Conservation (phyloP, 1,140 invertebrate genomes). For the Drosophila virilis region DNA sequence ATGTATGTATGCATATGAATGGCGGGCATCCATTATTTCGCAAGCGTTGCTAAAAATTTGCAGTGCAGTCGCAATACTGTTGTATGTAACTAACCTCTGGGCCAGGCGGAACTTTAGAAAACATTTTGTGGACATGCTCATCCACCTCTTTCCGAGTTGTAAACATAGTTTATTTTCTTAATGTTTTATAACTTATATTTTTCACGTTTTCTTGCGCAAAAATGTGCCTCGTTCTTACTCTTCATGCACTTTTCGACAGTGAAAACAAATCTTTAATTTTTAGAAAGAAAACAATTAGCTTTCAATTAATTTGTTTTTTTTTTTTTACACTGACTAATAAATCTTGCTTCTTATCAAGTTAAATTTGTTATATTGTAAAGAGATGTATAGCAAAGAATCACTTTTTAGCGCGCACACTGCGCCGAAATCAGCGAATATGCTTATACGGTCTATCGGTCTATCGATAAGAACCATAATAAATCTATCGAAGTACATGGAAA, state of each 20-base stretch:
- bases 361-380: constrained; percentile 1
- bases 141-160: constrained; percentile 61
- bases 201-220: constrained; percentile 25
- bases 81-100: constrained; percentile 51
- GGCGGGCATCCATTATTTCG: constrained; percentile 65
- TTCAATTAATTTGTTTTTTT: neutral
- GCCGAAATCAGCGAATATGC: constrained; percentile 18
- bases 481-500: neutral
- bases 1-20: constrained; percentile 43
- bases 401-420: constrained; percentile 45
- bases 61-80: constrained; percentile 19
- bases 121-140: constrained; percentile 61
- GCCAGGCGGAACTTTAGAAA: constrained; percentile 52
- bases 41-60: constrained; percentile 59
- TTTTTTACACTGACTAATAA: neutral
- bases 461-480: neutral
- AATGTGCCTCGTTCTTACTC: constrained; percentile 47
- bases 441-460: neutral
- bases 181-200: constrained; percentile 5
- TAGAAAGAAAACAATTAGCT: neutral
- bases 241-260: constrained; percentile 19
- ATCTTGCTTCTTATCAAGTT: neutral
- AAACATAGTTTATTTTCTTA: constrained; percentile 36
- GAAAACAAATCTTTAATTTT: neutral
- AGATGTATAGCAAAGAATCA: constrained; percentile 7